A percentile compares a stretch with the other conserved stretches of the same genome.
Evolutionary conservation across 1,140 invertebrate species (phyloP).

Genomic region (Bombus picipes): DNA sequence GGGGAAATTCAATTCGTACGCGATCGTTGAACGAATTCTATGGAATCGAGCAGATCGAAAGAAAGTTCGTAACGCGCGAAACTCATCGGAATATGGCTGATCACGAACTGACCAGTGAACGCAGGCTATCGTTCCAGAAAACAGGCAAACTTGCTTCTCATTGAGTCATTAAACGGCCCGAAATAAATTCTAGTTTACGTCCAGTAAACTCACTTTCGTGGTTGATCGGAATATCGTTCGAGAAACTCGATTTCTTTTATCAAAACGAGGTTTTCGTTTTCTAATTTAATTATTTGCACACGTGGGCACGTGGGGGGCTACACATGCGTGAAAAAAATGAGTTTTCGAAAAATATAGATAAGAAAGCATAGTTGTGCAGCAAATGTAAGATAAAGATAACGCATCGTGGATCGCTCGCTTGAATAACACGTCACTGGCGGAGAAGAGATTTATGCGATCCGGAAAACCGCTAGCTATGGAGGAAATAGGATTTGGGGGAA

Average conservation of each 20-base stretch:
- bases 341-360: too few relatives aligned
- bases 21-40: neutral
- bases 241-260: neutral
- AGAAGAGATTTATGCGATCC: too few relatives aligned
- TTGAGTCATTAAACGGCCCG: slow-evolving; percentile 12
- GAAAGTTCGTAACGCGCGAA: slow-evolving; percentile 22
- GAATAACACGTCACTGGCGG: too few relatives aligned
- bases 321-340: too few relatives aligned
- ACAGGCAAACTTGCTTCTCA: neutral
- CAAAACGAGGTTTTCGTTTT: too few relatives aligned
- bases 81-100: slow-evolving; percentile 1
- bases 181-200: neutral
- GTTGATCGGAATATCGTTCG: neutral
- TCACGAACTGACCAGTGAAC: neutral
- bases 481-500: too few relatives aligned
- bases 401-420: too few relatives aligned
- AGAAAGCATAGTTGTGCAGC: too few relatives aligned
- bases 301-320: too few relatives aligned
- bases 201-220: neutral
- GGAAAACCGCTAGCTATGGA: too few relatives aligned
- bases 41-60: slow-evolving; percentile 5
- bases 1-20: slow-evolving; percentile 3
- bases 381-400: too few relatives aligned
- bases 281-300: too few relatives aligned
- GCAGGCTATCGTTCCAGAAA: neutral